Base-by-base conservation (phyloP, 2,888 invertebrate genomes). In the Nemoura dubitans region DNA sequence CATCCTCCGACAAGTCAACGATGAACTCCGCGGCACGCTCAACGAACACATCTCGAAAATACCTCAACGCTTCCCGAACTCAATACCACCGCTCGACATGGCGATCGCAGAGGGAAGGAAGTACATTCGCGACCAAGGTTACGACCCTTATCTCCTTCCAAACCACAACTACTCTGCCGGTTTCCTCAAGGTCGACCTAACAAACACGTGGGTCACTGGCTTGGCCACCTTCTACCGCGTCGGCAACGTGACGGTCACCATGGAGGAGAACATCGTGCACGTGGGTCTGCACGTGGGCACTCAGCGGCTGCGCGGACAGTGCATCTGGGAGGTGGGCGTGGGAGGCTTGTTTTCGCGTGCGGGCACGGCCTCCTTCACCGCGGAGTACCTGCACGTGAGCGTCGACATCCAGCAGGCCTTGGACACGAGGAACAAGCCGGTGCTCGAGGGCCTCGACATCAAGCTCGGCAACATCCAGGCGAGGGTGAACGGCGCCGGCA, bases 61-160 rank as follows among this genome's bases (percentile, higher is more conserved):
- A 21, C 94, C 96, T 21, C 95, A 96, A 89, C 94, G 94, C 87
- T 95, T 97, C 89, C 96, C 97, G 0, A 97, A 97, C 90, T 97
- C 97, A 0, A 96, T 97, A 89, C 95, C 97, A 21, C 97, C 97
- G 0, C 92, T 97, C 87, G 97, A 98, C 90, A 96, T 96, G 93
- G 94, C 96, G 0, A 94, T 98, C 77, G 94, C 96, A 0, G 95
- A 96, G 90, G 94, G 94, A 0, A 93, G 97, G 14, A 95, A 95
- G 89, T 94, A 95, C 90, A 95, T 97, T 0, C 92, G 93, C 0
- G 90, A 92, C 28, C 90, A 91, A 89, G 93, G 95, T 0, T 94
- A 94, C 89, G 98, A 98, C 91, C 98, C 98, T 0, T 96, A 94
- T 89, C 92, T 93, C 90, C 90, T 97, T 14, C 94, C 95, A 2